Percentiles rank a stretch among this genome's conserved stretches.
Conservation (phyloP, 2,888 invertebrate genomes). For the Anthophora plumipes region DNA sequence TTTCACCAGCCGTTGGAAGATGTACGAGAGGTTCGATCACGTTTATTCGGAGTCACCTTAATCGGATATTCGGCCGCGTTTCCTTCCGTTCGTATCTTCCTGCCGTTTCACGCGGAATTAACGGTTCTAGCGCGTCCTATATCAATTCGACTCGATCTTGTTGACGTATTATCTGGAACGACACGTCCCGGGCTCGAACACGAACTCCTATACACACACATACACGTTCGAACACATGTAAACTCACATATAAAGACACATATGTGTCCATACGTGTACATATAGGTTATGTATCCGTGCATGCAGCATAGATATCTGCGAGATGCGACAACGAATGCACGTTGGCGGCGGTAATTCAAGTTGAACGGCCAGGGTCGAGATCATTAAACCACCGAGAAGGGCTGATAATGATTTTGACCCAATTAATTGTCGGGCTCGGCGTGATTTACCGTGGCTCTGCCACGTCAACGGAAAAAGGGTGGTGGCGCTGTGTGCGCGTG, state of each 20-base stretch:
- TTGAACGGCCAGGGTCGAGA: constrained; percentile 66
- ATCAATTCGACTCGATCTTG: constrained; percentile 52
- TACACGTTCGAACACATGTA: too few species aligned
- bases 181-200: constrained; percentile 30
- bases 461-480: constrained; percentile 43
- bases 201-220: not conserved
- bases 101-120: constrained; percentile 32
- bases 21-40: constrained; percentile 25
- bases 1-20: not conserved
- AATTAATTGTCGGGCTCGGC: constrained; percentile 60
- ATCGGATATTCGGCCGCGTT: constrained; percentile 32
- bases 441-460: constrained; percentile 47
- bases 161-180: constrained; percentile 56
- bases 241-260: too few species aligned
- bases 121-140: constrained; percentile 27
- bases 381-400: constrained; percentile 64
- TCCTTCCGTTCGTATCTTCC: constrained; percentile 29
- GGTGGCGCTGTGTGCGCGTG: not conserved
- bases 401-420: constrained; percentile 70
- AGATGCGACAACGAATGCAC: constrained; percentile 60
- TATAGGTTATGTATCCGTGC: not conserved
- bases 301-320: constrained; percentile 40
- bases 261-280: too few species aligned
- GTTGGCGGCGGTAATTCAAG: constrained; percentile 64
- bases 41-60: constrained; percentile 19